Evolutionary conservation across 2,888 invertebrate genomes (phyloP), one percentile per base, ranked within the genome.

Genomic region (Lumbricus terrestris): DNA sequence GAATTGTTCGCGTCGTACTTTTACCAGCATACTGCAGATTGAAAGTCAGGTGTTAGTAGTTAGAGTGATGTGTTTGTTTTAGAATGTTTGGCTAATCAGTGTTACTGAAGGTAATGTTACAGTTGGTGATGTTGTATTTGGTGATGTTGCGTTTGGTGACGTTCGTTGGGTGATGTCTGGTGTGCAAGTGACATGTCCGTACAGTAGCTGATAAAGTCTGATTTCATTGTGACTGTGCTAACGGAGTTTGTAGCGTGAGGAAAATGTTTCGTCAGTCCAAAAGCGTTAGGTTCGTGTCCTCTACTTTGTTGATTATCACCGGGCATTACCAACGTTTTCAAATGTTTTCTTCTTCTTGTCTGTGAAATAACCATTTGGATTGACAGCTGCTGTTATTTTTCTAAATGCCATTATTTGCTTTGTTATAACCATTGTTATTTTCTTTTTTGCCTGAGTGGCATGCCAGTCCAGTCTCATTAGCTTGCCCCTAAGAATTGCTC

Each of bases 1-100:
- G 69, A 69, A n/a, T 69, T 69, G 69, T 69, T 69, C 69, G n/a
- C n/a, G n/a, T n/a, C n/a, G n/a, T n/a, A 69, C 69, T 69, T 69
- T 69, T 69, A 69, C 54, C 23, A 6, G 23, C 54, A 54, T 54
- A 54, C 69, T 69, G 69, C 69, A 69, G 69, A 69, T 69, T 69
- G 69, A 69, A 69, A 69, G 69, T 69, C 47, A 47, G 69, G 69
- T 69, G 69, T 69, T 69, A 69, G 8, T 69, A 69, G 69, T 69
- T 69, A 69, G 69, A 69, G n/a, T 16, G 69, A n/a, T 1, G n/a
- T 69, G 69, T 69, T 69, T 29, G 47, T 47, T 69, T 69, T 69
- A n/a, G 69, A n/a, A n/a, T 69, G 29, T 69, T 69, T 69, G 69
- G n/a, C 4, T 69, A n/a, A n/a, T 29, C 69, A 69, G 69, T 69